Evolutionary conservation across 2,888 invertebrate species (phyloP).

Genomic region (Microplitis manilae): DNA sequence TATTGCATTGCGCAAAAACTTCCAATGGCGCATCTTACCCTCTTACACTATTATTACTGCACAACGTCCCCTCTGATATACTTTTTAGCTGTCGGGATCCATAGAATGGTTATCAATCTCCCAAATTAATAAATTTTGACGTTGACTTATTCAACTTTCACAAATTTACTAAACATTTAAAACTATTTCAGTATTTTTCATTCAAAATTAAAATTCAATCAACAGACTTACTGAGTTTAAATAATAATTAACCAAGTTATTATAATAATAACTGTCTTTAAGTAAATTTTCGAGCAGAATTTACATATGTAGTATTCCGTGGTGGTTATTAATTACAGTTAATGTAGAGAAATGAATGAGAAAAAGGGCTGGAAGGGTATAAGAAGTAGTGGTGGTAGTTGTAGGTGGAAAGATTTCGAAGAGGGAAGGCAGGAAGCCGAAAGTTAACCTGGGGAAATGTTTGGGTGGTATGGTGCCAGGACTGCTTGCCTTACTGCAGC

Average conservation of each 20-base stretch:
- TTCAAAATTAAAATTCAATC: slow-evolving; percentile 1
- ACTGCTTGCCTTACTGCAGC: slow-evolving; percentile 44
- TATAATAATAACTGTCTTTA: slow-evolving; percentile 11
- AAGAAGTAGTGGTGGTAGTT: not conserved
- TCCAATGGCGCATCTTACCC: slow-evolving; percentile 50
- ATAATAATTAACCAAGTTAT: not conserved
- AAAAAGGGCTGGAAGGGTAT: not conserved
- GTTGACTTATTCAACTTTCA: too few relatives aligned
- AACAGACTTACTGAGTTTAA: not conserved
- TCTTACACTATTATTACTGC: slow-evolving; percentile 42
- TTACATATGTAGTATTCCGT: slow-evolving; percentile 9
- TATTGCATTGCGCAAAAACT: slow-evolving; percentile 37
- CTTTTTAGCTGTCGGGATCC: not conserved
- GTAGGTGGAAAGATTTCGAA: not conserved
- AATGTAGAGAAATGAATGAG: slow-evolving; percentile 16
- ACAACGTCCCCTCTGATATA: slow-evolving; percentile 15
- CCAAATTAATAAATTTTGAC: too few relatives aligned
- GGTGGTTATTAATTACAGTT: slow-evolving; percentile 31
- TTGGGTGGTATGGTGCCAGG: slow-evolving; percentile 44
- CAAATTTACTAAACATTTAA: not conserved
- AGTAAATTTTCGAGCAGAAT: not conserved
- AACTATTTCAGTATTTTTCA: not conserved
- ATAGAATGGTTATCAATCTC: too few relatives aligned
- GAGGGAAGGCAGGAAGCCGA: slow-evolving; percentile 3
- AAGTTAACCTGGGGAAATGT: slow-evolving; percentile 14